Evolutionary conservation across 2,888 invertebrate genomes (phyloP).

Genomic region (Mimumesa dahlbomi): DNA sequence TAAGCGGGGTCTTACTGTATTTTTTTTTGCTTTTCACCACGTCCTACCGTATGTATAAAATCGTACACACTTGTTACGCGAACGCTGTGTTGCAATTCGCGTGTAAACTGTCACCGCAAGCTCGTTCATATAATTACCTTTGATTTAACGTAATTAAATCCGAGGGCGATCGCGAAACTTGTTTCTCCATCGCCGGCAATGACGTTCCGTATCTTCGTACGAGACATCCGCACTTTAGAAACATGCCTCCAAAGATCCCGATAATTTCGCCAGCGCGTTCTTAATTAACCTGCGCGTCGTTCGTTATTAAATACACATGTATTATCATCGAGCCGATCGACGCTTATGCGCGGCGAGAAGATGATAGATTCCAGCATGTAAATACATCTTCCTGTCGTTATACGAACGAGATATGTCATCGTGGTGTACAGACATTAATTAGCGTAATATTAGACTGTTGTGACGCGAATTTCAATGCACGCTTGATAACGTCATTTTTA

Average conservation of each 20-base stretch:
- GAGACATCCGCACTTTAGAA: constrained; percentile 35
- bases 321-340: constrained; percentile 67
- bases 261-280: constrained; percentile 66
- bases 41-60: no score
- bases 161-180: background rate
- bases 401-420: constrained; percentile 12
- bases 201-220: constrained; percentile 1
- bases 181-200: constrained; percentile 1
- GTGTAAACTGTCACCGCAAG: no score
- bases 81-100: no score
- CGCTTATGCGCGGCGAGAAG: constrained; percentile 56
- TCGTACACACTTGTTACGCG: no score
- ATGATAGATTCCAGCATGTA: constrained; percentile 67
- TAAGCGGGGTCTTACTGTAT: no score
- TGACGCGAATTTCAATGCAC: constrained; percentile 20
- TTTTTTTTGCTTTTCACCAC: no score
- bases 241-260: constrained; percentile 40
- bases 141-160: constrained; percentile 9
- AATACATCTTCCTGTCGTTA: constrained; percentile 61
- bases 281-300: constrained; percentile 65
- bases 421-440: constrained; percentile 23
- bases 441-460: constrained; percentile 36
- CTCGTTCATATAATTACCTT: no score
- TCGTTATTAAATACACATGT: constrained; percentile 68
- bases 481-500: constrained; percentile 39